Evolutionary conservation across 2,797 vertebrate genomes (phyloP).

Genomic region (Pristis pectinata): DNA sequence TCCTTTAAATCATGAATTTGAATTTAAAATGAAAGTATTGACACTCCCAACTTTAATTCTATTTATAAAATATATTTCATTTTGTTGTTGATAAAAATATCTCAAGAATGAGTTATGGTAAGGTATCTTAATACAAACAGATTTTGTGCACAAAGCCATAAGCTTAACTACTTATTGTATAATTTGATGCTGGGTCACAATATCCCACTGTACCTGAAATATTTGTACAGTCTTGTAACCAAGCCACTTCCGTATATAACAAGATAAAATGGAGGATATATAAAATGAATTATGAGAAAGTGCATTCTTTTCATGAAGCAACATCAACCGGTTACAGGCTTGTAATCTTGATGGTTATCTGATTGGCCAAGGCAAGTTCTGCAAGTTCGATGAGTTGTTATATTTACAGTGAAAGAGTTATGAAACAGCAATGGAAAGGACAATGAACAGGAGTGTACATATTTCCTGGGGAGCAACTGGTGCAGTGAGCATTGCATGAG

Average conservation of each 20-base stretch:
- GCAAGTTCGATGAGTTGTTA: not conserved
- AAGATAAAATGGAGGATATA: not conserved
- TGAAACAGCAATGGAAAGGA: not conserved
- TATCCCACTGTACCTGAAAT: not conserved
- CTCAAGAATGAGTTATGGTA: not conserved
- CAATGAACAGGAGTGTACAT: not conserved
- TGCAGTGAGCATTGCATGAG: not conserved
- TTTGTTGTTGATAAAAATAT: not conserved
- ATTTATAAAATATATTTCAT: not conserved
- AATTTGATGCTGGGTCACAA: not conserved
- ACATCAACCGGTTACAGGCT: not conserved
- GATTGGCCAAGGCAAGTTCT: not conserved
- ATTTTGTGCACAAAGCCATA: not conserved
- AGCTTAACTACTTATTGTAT: not conserved
- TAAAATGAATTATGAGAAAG: not conserved
- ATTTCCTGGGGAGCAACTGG: not conserved
- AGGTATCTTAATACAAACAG: not conserved
- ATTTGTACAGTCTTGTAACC: not conserved
- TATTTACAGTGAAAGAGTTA: not conserved
- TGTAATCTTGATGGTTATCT: not conserved
- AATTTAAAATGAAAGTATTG: not conserved
- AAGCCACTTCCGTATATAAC: not conserved
- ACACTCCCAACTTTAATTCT: not conserved
- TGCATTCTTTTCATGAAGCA: not conserved
- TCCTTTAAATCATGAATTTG: not conserved